Conservation (phyloP, 2,113 vertebrate genomes). For the Ciconia maguari region DNA sequence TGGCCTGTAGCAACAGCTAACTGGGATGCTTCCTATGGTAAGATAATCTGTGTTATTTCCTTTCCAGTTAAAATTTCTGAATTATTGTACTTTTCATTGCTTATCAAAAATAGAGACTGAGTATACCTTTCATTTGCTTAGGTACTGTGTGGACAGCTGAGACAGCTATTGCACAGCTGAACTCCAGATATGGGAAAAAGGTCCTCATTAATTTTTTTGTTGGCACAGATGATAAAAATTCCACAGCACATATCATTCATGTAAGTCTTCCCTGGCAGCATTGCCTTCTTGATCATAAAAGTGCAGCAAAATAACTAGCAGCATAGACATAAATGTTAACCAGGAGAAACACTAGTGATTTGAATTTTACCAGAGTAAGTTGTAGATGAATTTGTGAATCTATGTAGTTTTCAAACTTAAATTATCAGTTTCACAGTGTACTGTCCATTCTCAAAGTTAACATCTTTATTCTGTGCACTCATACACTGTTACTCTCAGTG, state of each 20-base stretch:
- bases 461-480: background rate
- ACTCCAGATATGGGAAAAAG: conserved; percentile 86
- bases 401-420: background rate
- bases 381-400: background rate
- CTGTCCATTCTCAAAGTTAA: background rate
- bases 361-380: background rate
- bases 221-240: conserved; percentile 90
- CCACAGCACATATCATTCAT: conserved; percentile 88
- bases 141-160: conserved; percentile 85
- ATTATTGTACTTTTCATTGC: background rate
- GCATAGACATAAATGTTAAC: background rate
- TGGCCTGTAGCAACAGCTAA: conserved; percentile 88
- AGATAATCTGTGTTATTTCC: background rate
- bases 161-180: conserved; percentile 83
- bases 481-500: background rate
- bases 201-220: conserved; percentile 91
- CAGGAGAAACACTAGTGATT: background rate
- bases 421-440: background rate
- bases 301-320: background rate
- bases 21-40: conserved; percentile 85
- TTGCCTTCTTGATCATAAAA: background rate
- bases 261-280: conserved; percentile 77
- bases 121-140: conserved; percentile 55
- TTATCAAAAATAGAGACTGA: background rate
- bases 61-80: background rate